A percentile compares a stretch with the other conserved stretches of the same genome.
Conservation (phyloP, 2,888 invertebrate genomes). For the Cryptophagus acutangulus region DNA sequence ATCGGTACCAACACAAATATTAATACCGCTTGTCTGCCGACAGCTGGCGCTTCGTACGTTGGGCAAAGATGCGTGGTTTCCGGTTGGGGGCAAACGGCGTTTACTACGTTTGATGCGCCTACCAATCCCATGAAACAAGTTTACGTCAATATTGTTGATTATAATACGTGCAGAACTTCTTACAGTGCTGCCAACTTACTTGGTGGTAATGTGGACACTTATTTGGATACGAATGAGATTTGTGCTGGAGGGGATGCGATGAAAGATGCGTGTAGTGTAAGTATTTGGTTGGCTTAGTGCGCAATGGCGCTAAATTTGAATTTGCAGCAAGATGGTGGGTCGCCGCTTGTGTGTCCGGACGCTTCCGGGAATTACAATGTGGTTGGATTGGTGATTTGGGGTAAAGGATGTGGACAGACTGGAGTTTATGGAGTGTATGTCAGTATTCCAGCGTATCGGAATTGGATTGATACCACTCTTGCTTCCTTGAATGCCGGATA, state of each 20-base stretch:
- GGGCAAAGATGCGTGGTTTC: constrained; percentile 57
- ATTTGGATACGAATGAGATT: constrained; percentile 40
- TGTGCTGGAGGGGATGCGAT: constrained; percentile 42
- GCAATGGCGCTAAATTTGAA: no score
- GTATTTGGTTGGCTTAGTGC: no score
- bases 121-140: constrained; percentile 67
- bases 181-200: constrained; percentile 31
- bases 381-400: constrained; percentile 69
- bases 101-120: constrained; percentile 45
- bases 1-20: constrained; percentile 53
- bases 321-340: constrained; percentile 74
- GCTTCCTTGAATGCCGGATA: no score
- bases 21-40: constrained; percentile 59
- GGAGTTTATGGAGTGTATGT: constrained; percentile 75
- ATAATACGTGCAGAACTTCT: constrained; percentile 46
- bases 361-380: constrained; percentile 52
- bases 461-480: constrained; percentile 25
- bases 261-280: constrained; percentile 42
- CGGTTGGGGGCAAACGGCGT: constrained; percentile 88
- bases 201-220: constrained; percentile 36
- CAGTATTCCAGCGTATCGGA: constrained; percentile 59
- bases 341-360: constrained; percentile 59
- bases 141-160: constrained; percentile 65
- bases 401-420: constrained; percentile 64
- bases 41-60: constrained; percentile 38